phyloP scores from a whole-genome alignment of 2,113 vertebrate genomes.

The Vidua macroura region DNA sequence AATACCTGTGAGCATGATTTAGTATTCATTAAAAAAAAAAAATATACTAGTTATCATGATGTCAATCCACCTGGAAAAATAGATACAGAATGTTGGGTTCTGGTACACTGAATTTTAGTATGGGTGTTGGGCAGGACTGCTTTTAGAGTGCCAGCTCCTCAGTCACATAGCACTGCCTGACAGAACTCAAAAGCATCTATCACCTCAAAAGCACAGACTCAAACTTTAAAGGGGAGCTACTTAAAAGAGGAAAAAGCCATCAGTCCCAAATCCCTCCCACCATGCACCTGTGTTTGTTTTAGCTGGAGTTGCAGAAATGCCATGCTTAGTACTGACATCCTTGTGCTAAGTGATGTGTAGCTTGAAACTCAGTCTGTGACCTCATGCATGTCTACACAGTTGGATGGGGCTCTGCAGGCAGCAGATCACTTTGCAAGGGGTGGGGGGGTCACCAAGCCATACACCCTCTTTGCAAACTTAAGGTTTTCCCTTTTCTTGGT shows the following conservation, averaged over 20 bases:
- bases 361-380: background rate
- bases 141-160: background rate
- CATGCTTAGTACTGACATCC: background rate
- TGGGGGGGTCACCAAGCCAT: background rate
- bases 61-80: background rate
- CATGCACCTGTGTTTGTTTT: background rate
- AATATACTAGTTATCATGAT: background rate
- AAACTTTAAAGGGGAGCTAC: background rate
- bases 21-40: background rate
- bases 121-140: background rate
- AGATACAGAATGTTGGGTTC: background rate
- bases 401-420: background rate
- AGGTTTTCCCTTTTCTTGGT: background rate
- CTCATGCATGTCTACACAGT: rapidly evolving
- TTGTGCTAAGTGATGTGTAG: background rate
- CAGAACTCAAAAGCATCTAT: background rate
- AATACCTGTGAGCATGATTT: background rate
- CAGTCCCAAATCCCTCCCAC: background rate
- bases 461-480: background rate
- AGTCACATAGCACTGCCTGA: background rate
- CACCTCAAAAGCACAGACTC: background rate
- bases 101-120: background rate
- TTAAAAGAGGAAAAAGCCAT: background rate
- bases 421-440: background rate
- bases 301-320: background rate